Conservation (phyloP, 2,797 vertebrate genomes). For the Bovichtus variegatus region DNA sequence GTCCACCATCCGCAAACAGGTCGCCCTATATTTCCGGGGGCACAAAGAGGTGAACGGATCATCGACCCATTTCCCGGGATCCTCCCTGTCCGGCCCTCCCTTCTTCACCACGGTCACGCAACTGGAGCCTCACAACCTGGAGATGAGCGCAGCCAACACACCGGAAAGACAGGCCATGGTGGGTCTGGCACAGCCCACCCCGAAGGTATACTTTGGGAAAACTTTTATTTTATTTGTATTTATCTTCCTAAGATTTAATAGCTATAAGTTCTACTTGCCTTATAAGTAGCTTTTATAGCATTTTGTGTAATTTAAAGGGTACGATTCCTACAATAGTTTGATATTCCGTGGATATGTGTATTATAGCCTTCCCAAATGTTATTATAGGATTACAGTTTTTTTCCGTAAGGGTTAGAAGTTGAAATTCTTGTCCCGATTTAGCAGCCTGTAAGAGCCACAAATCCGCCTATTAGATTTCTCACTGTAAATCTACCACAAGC, state of each 20-base stretch:
- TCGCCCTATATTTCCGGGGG: conserved; percentile 97
- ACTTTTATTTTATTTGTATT: not conserved
- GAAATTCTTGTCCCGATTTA: conserved; percentile 77
- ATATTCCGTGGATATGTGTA: conserved; percentile 20
- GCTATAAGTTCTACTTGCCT: not conserved
- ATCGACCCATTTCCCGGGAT: conserved; percentile 90
- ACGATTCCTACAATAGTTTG: not conserved
- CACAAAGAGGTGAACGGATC: conserved; percentile 96
- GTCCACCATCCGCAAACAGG: conserved; percentile 98
- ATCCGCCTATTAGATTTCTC: conserved; percentile 77
- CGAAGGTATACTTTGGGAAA: conserved; percentile 86
- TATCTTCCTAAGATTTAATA: not conserved
- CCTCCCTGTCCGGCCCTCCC: conserved; percentile 91
- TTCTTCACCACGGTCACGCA: conserved; percentile 98
- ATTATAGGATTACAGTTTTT: conserved; percentile 55
- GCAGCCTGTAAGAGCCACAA: conserved; percentile 61
- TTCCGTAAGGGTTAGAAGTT: conserved; percentile 75
- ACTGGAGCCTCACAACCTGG: conserved; percentile 94
- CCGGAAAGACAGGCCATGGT: conserved; percentile 95
- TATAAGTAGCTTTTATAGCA: not conserved
- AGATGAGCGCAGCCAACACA: conserved; percentile 90
- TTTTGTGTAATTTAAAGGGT: too few species aligned
- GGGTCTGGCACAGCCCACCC: conserved; percentile 96
- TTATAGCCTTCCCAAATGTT: conserved; percentile 37
- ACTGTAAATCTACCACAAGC: conserved; percentile 70